phyloP scores from a whole-genome alignment of 2,888 invertebrate species.

The Hipparchia sbordonii region DNA sequence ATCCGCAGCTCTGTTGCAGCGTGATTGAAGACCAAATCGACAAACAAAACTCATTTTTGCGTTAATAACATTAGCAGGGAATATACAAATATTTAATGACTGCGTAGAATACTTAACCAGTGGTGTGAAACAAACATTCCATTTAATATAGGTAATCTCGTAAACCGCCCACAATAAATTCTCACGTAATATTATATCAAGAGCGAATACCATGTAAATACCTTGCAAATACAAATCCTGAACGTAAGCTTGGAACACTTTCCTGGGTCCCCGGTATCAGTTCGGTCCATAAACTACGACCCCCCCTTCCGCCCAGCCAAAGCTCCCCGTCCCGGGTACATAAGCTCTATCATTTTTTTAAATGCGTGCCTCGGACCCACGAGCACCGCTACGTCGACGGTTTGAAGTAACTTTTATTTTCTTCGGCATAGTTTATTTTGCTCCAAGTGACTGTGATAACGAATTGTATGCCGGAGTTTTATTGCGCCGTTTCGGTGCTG shows the following conservation, averaged over 20 bases:
- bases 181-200: constrained; percentile 50
- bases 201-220: constrained; percentile 70
- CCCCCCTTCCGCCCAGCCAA: constrained; percentile 49
- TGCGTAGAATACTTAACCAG: too few relatives aligned
- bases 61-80: too few relatives aligned
- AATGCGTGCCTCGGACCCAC: constrained; percentile 73
- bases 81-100: too few relatives aligned
- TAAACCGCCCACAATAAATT: constrained; percentile 41
- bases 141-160: constrained; percentile 26
- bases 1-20: too few relatives aligned
- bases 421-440: constrained; percentile 57
- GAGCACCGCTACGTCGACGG: constrained; percentile 64
- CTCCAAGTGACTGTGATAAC: constrained; percentile 52
- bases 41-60: too few relatives aligned
- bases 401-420: constrained; percentile 68
- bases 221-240: constrained; percentile 73
- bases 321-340: constrained; percentile 61
- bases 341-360: constrained; percentile 77
- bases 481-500: constrained; percentile 53
- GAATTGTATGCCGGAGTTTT: constrained; percentile 52
- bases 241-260: constrained; percentile 75
- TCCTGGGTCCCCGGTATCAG: constrained; percentile 76
- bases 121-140: constrained; percentile 20
- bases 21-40: too few relatives aligned
- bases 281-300: constrained; percentile 78